These are phyloP conservation scores for Epizoanthus fatuus DNA, from an alignment of 92 coral and sea anemone species.

Conservation along the genomic window DNA sequence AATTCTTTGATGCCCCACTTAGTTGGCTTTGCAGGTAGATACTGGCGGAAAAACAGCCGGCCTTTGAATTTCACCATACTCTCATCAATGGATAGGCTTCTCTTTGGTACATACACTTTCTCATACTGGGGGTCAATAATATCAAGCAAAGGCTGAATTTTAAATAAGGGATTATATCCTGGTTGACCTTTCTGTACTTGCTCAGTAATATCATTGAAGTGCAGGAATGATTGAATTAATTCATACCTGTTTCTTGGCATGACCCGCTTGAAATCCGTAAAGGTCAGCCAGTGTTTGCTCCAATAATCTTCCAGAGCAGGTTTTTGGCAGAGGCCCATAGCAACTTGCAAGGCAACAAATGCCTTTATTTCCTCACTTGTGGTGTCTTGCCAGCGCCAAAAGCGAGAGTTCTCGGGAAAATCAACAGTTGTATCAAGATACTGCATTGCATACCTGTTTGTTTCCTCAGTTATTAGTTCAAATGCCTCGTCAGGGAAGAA, in stretches of 20 bases:
- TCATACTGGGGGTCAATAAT: constrained; percentile 52
- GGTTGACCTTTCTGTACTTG: constrained; percentile 55
- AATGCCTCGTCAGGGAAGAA: constrained; percentile 61
- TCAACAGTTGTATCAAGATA: constrained; percentile 65
- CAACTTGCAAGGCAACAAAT: constrained; percentile 66
- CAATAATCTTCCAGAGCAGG: constrained; percentile 60
- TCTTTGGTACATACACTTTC: constrained; percentile 52
- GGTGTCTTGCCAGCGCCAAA: constrained; percentile 46
- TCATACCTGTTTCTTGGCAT: constrained; percentile 70
- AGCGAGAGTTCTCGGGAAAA: constrained; percentile 47
- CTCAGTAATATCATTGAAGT: constrained; percentile 44
- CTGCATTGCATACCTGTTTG: constrained; percentile 57
- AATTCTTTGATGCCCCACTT: constrained; percentile 78
- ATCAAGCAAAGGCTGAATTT: constrained; percentile 72
- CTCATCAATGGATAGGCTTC: constrained; percentile 49
- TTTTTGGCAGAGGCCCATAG: constrained; percentile 72
- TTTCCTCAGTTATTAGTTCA: constrained; percentile 52
- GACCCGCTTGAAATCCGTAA: constrained; percentile 47
- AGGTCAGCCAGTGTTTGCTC: constrained; percentile 57
- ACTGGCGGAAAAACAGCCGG: constrained; percentile 68
- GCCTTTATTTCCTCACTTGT: constrained; percentile 55
- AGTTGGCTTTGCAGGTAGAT: constrained; percentile 75
- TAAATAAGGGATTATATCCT: constrained; percentile 58
- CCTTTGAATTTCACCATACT: constrained; percentile 79
- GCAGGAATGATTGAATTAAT: constrained; percentile 59